Evolutionary conservation across 2,888 invertebrate species (phyloP), one percentile per base, ranked within the genome.

Genomic region (Petrophora chlorosata): DNA sequence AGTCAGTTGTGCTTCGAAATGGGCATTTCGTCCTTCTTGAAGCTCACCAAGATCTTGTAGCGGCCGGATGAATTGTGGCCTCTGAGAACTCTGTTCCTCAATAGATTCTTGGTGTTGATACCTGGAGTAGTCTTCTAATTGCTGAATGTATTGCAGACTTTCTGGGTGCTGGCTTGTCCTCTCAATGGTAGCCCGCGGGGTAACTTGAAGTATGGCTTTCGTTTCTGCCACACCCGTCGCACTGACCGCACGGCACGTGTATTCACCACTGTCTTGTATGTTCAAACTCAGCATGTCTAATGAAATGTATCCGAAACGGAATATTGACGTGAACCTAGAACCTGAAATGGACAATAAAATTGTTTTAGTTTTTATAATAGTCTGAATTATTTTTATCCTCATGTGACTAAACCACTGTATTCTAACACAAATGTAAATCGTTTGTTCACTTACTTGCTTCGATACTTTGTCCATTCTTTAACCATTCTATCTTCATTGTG

Each of bases 281-380:
- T 95, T 94, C 48, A 97, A 93, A 87, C 96, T 96, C 67, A 98
- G 93, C 76, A 98, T 92, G 79, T 98, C 98, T 66, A 98, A 92
- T 63, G 98, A 96, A 71, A 99, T 98, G 80, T 98, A 99, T 68
- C 99, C 99, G 90, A 99, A 99, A 80, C 98, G 96, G 91, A 98
- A 97, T 75, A 97, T 95, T 59, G 97, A 96, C 73, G 97, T 98
- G 79, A 97, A 96, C 76, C 99, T 94, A 62, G 98, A 98, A 91
- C 98, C 99, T 98, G 68, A 15, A 79, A 85, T 41, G 36, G 49
- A 13, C 56, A 55, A 23, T 5, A 35, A 9, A 13, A 17, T 1
- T 22, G 8, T 15, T 28, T 22, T 22, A 22, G 8, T 22, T 17
- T 4, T 17, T 4, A 17, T 4, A 19, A 19, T 3, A 5, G 8